Evolutionary conservation across 2,797 vertebrate genomes (phyloP).

Genomic region (Lacerta agilis): DNA sequence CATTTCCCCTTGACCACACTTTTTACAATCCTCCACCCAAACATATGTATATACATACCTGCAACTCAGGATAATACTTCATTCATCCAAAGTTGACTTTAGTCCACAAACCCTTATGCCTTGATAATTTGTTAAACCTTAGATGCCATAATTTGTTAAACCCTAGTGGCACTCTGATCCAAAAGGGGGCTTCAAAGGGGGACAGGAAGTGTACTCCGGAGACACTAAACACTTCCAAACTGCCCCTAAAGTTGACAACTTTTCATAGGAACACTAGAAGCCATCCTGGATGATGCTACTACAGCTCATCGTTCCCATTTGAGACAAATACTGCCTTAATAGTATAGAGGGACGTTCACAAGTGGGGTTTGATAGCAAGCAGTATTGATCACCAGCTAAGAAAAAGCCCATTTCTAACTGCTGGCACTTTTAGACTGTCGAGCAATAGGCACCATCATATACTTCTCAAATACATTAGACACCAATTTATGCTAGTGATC

Average conservation of each 20-base stretch:
- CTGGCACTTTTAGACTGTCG: neutral
- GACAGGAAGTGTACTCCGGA: neutral
- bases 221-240: neutral
- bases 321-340: neutral
- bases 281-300: neutral
- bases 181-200: neutral
- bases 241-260: no score
- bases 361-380: neutral
- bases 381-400: neutral
- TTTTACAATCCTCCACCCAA: no score
- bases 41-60: no score
- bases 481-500: neutral
- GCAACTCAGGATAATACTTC: no score
- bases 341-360: neutral
- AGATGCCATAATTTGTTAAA: no score
- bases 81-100: no score
- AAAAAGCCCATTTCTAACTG: neutral
- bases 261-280: neutral
- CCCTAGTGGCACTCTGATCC: neutral
- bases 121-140: no score
- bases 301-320: neutral
- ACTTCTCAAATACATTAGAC: neutral
- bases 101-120: no score
- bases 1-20: no score
- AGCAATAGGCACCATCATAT: neutral